These are phyloP conservation scores for Tapera naevia DNA, from an alignment of 2,797 vertebrate genomes.

Conservation along the genomic window DNA sequence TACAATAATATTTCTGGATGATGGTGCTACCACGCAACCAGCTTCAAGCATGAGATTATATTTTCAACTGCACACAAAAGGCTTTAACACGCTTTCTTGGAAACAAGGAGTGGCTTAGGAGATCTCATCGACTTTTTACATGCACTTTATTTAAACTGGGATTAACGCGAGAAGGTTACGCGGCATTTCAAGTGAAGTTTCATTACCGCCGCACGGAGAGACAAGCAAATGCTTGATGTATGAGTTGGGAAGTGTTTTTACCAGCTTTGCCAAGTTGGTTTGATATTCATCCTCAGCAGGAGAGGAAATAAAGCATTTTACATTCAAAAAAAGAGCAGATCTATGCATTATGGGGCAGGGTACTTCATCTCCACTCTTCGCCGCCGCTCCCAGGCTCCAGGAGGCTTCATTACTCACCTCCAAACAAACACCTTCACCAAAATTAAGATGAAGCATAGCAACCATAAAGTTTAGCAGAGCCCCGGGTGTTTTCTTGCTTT, in stretches of 20 bases:
- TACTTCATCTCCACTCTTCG: not conserved
- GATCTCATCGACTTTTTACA: not conserved
- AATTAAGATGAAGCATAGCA: slow-evolving; percentile 53
- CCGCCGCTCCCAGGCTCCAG: not conserved
- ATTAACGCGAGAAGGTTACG: rapidly evolving
- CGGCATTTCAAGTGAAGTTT: not conserved
- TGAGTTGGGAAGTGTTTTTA: not conserved
- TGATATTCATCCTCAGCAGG: not conserved
- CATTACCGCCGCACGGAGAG: rapidly evolving
- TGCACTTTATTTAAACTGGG: not conserved
- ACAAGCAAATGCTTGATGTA: not conserved
- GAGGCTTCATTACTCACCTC: slow-evolving; percentile 16
- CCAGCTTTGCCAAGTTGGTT: not conserved
- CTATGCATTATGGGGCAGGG: not conserved
- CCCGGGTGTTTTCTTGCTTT: not conserved
- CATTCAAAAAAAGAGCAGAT: not conserved
- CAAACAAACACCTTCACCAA: slow-evolving; percentile 32
- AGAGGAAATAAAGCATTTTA: not conserved
- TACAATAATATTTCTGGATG: not conserved
- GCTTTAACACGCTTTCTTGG: not conserved
- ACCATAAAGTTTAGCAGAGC: slow-evolving; percentile 20
- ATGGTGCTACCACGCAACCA: not conserved
- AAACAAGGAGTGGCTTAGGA: not conserved
- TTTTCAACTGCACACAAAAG: not conserved
- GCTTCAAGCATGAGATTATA: not conserved